These are phyloP conservation scores for Mionectes macconnelli DNA, from an alignment of 2,113 vertebrate species.

Conservation along the genomic window DNA sequence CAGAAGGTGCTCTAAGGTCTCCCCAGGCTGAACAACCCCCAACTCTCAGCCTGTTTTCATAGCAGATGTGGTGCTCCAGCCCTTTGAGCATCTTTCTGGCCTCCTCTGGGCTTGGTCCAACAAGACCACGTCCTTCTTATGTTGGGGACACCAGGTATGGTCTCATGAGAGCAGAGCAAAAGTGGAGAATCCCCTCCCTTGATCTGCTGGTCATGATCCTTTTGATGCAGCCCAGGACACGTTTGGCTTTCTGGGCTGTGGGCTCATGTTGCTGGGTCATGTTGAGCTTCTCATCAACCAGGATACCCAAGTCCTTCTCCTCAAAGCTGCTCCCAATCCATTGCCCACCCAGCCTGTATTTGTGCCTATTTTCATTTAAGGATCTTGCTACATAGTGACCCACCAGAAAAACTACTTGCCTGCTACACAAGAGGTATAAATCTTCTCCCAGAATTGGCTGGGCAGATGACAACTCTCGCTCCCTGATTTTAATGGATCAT, in stretches of 20 bases:
- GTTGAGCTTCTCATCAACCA: neutral
- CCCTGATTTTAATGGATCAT: neutral
- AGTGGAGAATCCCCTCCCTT: neutral
- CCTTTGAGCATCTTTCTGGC: neutral
- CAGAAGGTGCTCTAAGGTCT: neutral
- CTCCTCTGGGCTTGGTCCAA: neutral
- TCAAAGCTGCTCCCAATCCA: neutral
- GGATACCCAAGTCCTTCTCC: accelerated
- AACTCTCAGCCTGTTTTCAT: neutral
- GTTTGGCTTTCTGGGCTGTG: neutral
- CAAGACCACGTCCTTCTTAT: neutral
- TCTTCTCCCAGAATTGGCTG: neutral
- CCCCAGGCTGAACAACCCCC: neutral
- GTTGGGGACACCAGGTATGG: neutral
- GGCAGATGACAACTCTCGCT: neutral
- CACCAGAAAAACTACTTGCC: neutral
- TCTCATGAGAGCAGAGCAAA: neutral
- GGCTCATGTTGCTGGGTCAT: neutral
- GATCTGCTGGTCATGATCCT: neutral
- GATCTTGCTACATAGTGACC: neutral
- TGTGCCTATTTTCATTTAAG: neutral
- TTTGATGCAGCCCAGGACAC: neutral
- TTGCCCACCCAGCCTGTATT: neutral
- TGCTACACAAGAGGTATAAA: neutral
- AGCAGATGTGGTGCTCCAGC: neutral